Conservation (phyloP, 2,797 vertebrate species). For the Phalloptychus januarius region DNA sequence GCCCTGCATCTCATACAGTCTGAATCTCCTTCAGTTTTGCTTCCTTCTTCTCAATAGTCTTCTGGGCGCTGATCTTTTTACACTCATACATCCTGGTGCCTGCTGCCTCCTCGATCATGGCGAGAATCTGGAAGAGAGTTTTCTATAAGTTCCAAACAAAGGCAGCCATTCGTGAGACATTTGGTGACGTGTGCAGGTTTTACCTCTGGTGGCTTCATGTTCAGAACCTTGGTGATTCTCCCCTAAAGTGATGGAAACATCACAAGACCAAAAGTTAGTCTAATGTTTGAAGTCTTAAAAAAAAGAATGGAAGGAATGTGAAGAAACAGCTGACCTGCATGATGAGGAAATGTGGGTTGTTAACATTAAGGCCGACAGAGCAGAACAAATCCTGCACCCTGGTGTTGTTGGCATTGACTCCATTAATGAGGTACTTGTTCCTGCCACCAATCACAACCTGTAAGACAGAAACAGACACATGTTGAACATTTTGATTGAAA, state of each 20-base stretch:
- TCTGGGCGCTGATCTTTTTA: constrained; percentile 91
- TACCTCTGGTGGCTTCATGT: constrained; percentile 98
- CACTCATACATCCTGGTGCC: constrained; percentile 97
- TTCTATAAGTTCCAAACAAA: background rate
- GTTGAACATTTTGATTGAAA: background rate
- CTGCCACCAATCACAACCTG: constrained; percentile 91
- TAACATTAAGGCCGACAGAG: constrained; percentile 95
- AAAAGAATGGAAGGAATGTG: background rate
- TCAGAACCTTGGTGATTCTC: constrained; percentile 95
- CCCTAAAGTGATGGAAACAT: constrained; percentile 80
- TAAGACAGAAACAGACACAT: constrained; percentile 1
- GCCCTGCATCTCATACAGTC: constrained; percentile 76
- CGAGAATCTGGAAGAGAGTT: constrained; percentile 84
- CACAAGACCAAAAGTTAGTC: background rate
- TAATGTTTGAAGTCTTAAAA: background rate
- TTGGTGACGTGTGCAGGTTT: background rate
- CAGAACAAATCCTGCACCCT: constrained; percentile 96
- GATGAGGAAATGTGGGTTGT: constrained; percentile 98
- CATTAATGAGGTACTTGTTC: constrained; percentile 97
- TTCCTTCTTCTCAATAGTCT: constrained; percentile 97
- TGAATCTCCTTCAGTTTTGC: constrained; percentile 90
- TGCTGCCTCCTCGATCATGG: constrained; percentile 97
- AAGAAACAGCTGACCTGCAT: constrained; percentile 89
- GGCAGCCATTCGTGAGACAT: background rate
- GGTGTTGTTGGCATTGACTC: constrained; percentile 87